A percentile compares a stretch with the other conserved stretches of the same genome.
Evolutionary conservation across 2,888 invertebrate species (phyloP).

Genomic region (Prosapia bicincta): DNA sequence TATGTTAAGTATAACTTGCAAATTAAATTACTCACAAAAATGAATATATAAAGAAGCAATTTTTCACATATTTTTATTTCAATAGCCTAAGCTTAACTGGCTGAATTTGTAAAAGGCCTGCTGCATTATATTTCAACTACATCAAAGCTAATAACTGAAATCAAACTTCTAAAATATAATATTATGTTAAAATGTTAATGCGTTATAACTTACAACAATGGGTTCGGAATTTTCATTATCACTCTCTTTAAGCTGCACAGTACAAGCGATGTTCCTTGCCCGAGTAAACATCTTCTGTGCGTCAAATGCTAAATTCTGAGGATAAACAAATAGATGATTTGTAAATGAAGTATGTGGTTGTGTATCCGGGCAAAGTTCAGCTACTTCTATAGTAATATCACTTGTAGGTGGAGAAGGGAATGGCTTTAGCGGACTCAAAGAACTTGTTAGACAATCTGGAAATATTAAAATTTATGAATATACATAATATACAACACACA

Average conservation of each 20-base stretch:
- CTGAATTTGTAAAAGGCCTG: too few species aligned
- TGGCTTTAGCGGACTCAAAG: constrained; percentile 78
- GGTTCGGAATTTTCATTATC: constrained; percentile 70
- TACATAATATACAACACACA: too few species aligned
- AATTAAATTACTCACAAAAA: too few species aligned
- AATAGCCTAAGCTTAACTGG: too few species aligned
- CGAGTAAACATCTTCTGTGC: constrained; percentile 87
- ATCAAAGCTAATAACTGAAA: neutral
- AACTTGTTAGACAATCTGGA: constrained; percentile 79
- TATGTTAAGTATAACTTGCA: too few species aligned
- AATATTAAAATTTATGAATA: too few species aligned
- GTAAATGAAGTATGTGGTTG: constrained; percentile 80
- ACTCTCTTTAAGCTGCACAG: constrained; percentile 80
- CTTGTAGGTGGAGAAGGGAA: constrained; percentile 75
- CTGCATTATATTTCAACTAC: too few species aligned
- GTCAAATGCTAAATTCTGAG: constrained; percentile 80
- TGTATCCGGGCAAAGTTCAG: constrained; percentile 73
- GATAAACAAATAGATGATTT: constrained; percentile 92
- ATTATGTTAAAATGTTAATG: neutral
- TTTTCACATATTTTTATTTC: too few species aligned
- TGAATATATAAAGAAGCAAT: too few species aligned
- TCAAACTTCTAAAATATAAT: neutral
- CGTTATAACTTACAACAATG: constrained; percentile 60
- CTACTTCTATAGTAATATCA: constrained; percentile 77
- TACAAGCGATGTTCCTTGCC: constrained; percentile 92